Conservation (phyloP, 2,888 invertebrate species). For the Clepsis dumicolana region DNA sequence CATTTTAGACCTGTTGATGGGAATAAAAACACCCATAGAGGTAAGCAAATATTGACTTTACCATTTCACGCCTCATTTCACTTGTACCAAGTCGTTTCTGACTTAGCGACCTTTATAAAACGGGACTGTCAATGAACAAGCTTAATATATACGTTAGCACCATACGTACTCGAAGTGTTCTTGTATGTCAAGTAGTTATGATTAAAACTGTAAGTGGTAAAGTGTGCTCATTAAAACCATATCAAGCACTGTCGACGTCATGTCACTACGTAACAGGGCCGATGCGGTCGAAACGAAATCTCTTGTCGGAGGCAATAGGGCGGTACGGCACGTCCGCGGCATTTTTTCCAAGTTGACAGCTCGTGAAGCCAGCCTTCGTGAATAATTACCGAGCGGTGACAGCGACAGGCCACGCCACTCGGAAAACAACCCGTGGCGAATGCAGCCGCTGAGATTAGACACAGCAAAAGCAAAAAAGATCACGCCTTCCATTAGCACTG, state of each 20-base stretch:
- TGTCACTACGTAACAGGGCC: conserved; percentile 8
- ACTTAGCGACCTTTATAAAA: not conserved
- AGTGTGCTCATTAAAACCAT: not conserved
- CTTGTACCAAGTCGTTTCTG: not conserved
- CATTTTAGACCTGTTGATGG: not conserved
- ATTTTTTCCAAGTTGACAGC: conserved; percentile 67
- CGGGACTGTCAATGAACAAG: not conserved
- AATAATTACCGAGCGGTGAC: conserved; percentile 81
- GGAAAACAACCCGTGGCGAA: conserved; percentile 76
- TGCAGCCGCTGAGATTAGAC: conserved; percentile 78
- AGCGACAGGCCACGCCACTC: conserved; percentile 78
- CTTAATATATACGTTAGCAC: not conserved
- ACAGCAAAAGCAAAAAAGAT: conserved; percentile 74
- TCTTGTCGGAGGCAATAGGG: conserved; percentile 44
- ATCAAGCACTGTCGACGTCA: not conserved
- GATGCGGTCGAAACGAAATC: conserved; percentile 36
- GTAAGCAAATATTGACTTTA: conserved; percentile 2
- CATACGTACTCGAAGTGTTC: not conserved
- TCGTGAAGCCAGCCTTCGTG: conserved; percentile 70
- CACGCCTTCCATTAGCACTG: conserved; percentile 79
- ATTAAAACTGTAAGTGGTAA: not conserved
- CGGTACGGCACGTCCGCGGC: conserved; percentile 54
- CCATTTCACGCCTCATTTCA: conserved; percentile 5
- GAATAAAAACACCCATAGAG: conserved; percentile 8
- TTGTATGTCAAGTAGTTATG: not conserved